These are phyloP conservation scores for Bellardia bayeri DNA, from an alignment of 2,888 invertebrate species.

Conservation along the genomic window DNA sequence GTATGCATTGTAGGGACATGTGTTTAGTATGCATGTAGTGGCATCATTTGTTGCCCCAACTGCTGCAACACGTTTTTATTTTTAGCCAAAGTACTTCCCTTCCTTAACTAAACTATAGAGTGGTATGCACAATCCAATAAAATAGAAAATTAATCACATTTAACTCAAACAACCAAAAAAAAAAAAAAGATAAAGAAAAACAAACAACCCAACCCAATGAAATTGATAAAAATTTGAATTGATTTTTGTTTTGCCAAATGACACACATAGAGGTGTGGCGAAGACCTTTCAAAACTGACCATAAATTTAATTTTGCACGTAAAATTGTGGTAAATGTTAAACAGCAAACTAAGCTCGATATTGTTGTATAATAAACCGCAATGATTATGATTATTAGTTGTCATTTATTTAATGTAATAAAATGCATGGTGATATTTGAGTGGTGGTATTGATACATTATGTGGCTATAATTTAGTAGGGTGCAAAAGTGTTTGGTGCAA, in stretches of 20 bases:
- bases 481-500: too few relatives aligned
- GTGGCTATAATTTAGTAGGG: not conserved
- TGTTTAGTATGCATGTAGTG: slow-evolving; percentile 31
- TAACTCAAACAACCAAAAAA: slow-evolving; percentile 11
- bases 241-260: not conserved
- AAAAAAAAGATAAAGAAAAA: not conserved
- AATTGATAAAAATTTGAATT: slow-evolving; percentile 19
- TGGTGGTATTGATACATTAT: not conserved
- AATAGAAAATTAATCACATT: slow-evolving; percentile 68
- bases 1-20: slow-evolving; percentile 18
- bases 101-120: not conserved
- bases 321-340: slow-evolving; percentile 23
- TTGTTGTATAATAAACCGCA: slow-evolving; percentile 18
- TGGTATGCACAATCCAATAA: slow-evolving; percentile 39
- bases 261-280: not conserved
- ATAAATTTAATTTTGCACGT: slow-evolving; percentile 57
- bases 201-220: not conserved
- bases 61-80: slow-evolving; percentile 39
- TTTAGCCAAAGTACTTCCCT: not conserved
- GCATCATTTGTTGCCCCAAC: slow-evolving; percentile 43
- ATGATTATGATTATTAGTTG: slow-evolving; percentile 45
- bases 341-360: slow-evolving; percentile 1
- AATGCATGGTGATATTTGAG: not conserved
- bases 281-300: slow-evolving; percentile 34
- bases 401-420: slow-evolving; percentile 19